A percentile compares a stretch with the other conserved stretches of the same genome.
These are phyloP conservation scores for Adelognathus sp. DNA, from an alignment of 2,888 invertebrate genomes.

Conservation along the genomic window DNA sequence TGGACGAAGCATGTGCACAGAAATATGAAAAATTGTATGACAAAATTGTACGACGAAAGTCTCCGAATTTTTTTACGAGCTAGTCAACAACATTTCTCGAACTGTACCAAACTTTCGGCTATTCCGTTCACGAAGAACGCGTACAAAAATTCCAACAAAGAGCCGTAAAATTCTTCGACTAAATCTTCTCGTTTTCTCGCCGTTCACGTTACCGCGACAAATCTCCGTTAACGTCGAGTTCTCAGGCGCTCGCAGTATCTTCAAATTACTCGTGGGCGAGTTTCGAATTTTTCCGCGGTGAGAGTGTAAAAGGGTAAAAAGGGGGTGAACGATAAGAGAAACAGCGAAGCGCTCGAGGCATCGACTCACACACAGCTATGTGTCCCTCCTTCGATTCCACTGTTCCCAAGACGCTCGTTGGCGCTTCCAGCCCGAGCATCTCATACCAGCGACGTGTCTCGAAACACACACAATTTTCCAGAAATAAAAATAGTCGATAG, in stretches of 20 bases:
- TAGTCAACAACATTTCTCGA: background rate
- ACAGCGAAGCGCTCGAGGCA: background rate
- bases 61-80: background rate
- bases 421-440: constrained; percentile 46
- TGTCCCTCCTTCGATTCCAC: constrained; percentile 15
- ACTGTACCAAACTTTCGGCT: background rate
- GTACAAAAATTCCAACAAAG: background rate
- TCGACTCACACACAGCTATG: background rate
- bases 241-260: constrained; percentile 12
- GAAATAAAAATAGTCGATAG: constrained; percentile 37
- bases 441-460: constrained; percentile 21
- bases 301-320: constrained; percentile 1
- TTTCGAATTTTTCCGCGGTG: background rate
- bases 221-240: constrained; percentile 1
- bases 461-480: constrained; percentile 32
- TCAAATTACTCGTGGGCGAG: background rate
- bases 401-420: constrained; percentile 52
- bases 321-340: constrained; percentile 5
- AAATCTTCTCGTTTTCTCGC: background rate
- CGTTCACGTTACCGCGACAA: background rate
- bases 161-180: background rate
- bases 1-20: too few species aligned
- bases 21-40: too few species aligned
- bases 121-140: too few species aligned
- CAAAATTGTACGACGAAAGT: too few species aligned